Evolutionary conservation across 1,140 invertebrate species (phyloP).

Genomic region (Eumeta japonica): DNA sequence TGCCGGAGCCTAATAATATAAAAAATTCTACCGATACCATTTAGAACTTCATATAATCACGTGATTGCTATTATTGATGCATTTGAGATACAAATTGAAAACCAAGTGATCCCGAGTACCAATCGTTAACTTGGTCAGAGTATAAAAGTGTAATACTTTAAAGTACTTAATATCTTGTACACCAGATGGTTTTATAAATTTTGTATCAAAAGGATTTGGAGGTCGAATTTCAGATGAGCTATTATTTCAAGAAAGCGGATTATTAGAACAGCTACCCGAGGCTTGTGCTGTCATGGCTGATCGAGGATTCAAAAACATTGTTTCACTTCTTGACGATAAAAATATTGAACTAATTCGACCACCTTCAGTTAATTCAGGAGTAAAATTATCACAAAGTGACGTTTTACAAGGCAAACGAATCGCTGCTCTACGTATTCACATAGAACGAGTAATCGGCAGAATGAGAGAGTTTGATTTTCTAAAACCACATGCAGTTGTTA

Average conservation of each 20-base stretch:
- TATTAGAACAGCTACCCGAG: not conserved
- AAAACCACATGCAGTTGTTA: not conserved
- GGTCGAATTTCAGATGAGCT: constrained; percentile 1
- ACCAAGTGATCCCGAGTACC: not conserved
- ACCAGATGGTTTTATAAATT: constrained; percentile 1
- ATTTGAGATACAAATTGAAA: constrained; percentile 1
- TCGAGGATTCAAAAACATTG: constrained; percentile 1
- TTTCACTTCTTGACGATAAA: constrained; percentile 1
- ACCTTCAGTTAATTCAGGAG: not conserved
- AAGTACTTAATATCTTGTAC: constrained; percentile 1
- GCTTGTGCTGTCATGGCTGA: constrained; percentile 1
- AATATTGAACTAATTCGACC: constrained; percentile 1
- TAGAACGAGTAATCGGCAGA: not conserved
- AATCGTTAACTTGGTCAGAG: not conserved
- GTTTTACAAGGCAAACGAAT: constrained; percentile 1
- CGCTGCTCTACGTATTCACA: constrained; percentile 1
- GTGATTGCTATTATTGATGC: constrained; percentile 1
- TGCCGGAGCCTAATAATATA: not conserved
- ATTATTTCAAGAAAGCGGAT: constrained; percentile 1
- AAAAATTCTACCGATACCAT: not conserved
- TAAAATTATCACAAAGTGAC: not conserved
- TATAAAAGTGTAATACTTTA: constrained; percentile 1
- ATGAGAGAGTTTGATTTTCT: constrained; percentile 1
- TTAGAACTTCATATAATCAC: constrained; percentile 1
- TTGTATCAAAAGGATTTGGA: constrained; percentile 1